phyloP scores from a whole-genome alignment of 2,888 invertebrate genomes.

The Ariolimax columbianus region DNA sequence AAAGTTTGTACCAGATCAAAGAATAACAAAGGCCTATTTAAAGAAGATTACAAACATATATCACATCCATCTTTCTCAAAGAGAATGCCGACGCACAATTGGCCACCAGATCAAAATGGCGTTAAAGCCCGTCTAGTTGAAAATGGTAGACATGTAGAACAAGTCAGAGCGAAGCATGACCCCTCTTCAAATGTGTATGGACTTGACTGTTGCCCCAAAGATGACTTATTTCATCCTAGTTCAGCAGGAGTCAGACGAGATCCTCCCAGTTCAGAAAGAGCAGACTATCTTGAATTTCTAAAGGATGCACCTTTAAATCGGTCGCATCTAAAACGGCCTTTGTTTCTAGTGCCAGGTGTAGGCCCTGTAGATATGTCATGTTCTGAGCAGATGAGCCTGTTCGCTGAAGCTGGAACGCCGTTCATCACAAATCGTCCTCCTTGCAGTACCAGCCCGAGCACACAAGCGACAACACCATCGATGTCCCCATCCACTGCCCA shows the following conservation, averaged over 20 bases:
- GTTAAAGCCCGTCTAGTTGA: neutral
- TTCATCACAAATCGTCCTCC: neutral
- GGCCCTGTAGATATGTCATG: conserved; percentile 45
- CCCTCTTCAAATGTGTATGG: neutral
- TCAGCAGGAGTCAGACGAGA: no score
- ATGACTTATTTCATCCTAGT: neutral
- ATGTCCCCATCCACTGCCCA: conserved; percentile 9
- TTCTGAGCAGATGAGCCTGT: conserved; percentile 30
- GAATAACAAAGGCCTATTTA: neutral
- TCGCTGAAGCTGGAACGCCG: neutral
- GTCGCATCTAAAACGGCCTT: conserved; percentile 29
- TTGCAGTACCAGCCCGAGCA: neutral
- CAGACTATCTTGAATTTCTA: conserved; percentile 46
- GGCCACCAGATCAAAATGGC: neutral
- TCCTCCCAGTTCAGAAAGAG: neutral
- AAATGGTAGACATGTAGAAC: neutral
- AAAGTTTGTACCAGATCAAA: neutral
- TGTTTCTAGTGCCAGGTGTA: conserved; percentile 46
- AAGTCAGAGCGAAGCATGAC: neutral
- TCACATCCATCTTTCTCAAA: neutral
- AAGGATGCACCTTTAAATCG: conserved; percentile 38
- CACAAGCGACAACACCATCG: neutral
- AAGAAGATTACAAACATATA: neutral
- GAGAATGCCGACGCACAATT: no score
- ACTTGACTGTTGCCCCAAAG: neutral